Conservation (phyloP, 2,797 vertebrate genomes). For the Glossophaga mutica region DNA sequence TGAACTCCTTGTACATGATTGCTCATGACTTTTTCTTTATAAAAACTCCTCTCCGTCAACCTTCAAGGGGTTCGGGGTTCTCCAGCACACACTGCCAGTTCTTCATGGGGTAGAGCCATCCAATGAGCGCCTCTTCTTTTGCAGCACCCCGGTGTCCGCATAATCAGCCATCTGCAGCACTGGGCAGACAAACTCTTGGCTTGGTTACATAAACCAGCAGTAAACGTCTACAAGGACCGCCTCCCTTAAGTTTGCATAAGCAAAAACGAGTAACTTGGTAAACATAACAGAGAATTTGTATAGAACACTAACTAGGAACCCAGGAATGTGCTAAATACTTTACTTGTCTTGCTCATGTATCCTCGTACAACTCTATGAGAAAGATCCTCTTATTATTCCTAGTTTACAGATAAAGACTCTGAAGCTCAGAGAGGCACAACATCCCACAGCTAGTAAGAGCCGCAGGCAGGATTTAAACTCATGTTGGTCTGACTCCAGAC, state of each 20-base stretch:
- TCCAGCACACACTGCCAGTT: not conserved
- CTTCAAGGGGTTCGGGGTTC: fast-evolving
- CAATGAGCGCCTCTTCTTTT: not conserved
- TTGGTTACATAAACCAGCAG: not conserved
- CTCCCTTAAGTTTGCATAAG: not conserved
- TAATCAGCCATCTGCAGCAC: not conserved
- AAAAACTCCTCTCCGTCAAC: not conserved
- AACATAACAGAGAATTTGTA: not conserved
- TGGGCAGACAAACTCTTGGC: no score
- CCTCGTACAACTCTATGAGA: not conserved
- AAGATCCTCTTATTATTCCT: not conserved
- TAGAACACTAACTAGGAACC: not conserved
- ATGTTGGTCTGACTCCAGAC: not conserved
- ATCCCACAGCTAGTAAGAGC: not conserved
- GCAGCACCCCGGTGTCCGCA: not conserved
- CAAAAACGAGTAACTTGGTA: not conserved
- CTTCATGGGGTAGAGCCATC: no score
- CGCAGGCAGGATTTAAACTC: not conserved
- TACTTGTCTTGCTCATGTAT: not conserved
- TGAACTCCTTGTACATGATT: not conserved
- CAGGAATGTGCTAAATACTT: not conserved
- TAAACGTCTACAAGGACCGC: not conserved
- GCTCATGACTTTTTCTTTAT: not conserved
- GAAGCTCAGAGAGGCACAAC: not conserved
- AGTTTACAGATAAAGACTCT: not conserved